Evolutionary conservation across 2,113 vertebrate genomes (phyloP).

Genomic region (Formicarius rufipectus): DNA sequence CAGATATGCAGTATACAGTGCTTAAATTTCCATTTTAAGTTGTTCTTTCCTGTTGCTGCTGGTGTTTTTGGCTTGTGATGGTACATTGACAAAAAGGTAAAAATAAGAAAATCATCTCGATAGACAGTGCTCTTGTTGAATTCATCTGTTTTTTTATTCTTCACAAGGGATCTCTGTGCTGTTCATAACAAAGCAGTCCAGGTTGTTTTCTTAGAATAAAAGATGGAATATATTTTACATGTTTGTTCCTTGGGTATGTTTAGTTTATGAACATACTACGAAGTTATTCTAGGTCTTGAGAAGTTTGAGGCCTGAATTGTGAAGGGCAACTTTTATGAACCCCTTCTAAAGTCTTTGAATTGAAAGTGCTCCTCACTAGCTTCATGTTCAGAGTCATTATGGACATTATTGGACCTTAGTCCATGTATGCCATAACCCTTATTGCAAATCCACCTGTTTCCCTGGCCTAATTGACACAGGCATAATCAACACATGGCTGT

Average conservation of each 20-base stretch:
- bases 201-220: not conserved
- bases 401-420: not conserved
- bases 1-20: rapidly evolving
- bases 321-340: not conserved
- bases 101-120: not conserved
- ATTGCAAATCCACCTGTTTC: not conserved
- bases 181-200: constrained; percentile 9
- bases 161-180: not conserved
- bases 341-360: not conserved
- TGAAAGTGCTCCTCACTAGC: not conserved
- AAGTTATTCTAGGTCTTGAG: not conserved
- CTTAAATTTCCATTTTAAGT: not conserved
- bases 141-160: not conserved
- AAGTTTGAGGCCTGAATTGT: not conserved
- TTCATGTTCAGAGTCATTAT: not conserved
- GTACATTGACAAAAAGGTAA: not conserved
- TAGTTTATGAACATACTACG: not conserved
- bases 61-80: not conserved
- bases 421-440: not conserved
- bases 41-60: not conserved
- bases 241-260: not conserved
- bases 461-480: not conserved
- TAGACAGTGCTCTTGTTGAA: not conserved
- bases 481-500: not conserved
- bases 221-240: not conserved